Conservation (phyloP, 1,140 invertebrate species). For the Calosoma granatense region DNA sequence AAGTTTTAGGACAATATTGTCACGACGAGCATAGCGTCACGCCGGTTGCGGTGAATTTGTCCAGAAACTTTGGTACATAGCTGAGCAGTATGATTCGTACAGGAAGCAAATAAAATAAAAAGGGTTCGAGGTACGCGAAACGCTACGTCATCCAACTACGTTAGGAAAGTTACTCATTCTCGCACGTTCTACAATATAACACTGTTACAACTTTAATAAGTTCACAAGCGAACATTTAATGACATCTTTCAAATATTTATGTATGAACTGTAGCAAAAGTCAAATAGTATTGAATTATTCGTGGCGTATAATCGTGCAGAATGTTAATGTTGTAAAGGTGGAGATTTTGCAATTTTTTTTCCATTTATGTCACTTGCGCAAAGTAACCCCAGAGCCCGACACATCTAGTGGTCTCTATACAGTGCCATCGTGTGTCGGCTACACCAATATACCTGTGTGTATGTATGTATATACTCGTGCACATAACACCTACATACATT, state of each 20-base stretch:
- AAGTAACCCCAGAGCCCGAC: background rate
- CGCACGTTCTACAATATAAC: background rate
- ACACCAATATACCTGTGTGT: background rate
- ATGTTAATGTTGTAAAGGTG: background rate
- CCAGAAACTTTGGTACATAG: background rate
- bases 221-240: constrained; percentile 3
- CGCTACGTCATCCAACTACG: too few species aligned
- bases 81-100: background rate
- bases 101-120: background rate
- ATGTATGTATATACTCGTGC: background rate
- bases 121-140: background rate
- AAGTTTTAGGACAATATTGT: background rate
- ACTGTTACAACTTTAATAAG: constrained; percentile 5
- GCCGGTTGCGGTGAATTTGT: background rate
- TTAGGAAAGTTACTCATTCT: background rate
- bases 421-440: background rate
- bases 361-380: background rate
- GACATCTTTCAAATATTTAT: constrained; percentile 5
- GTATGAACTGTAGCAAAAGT: background rate
- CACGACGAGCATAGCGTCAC: background rate
- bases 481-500: too few species aligned
- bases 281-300: constrained; percentile 7
- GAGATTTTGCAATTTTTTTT: constrained; percentile 2
- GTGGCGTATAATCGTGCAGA: background rate
- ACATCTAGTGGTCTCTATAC: too few species aligned